Conservation (phyloP, 2,113 vertebrate species). For the Passer domesticus region DNA sequence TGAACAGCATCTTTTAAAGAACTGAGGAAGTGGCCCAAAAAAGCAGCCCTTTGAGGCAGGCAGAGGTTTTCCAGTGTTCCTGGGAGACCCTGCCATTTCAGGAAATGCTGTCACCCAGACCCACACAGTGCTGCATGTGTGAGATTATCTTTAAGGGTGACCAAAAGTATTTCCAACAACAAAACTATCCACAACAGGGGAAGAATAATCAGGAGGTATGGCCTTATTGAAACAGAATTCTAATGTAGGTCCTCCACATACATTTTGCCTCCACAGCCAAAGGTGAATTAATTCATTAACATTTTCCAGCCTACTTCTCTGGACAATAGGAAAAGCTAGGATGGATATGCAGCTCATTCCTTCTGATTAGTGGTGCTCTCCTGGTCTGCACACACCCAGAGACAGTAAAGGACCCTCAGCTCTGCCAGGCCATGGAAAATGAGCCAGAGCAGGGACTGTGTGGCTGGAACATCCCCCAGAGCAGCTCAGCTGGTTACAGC, state of each 20-base stretch:
- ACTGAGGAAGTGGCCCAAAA: neutral
- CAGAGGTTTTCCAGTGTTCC: neutral
- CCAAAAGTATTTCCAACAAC: neutral
- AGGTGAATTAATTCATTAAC: neutral
- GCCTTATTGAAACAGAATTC: neutral
- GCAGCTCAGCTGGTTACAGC: neutral
- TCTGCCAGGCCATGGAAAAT: neutral
- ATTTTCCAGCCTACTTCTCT: neutral
- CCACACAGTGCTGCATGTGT: neutral
- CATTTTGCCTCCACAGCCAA: neutral
- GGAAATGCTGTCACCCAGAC: neutral
- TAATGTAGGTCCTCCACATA: neutral
- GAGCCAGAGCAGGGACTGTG: fast-evolving
- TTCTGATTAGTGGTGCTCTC: neutral
- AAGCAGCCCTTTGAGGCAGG: neutral
- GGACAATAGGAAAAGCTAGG: neutral
- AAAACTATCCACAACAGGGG: neutral
- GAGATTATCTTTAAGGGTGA: neutral
- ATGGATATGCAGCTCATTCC: neutral
- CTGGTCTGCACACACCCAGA: neutral
- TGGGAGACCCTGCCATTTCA: neutral
- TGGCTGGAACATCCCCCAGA: neutral
- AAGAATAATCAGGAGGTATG: neutral
- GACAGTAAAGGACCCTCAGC: neutral
- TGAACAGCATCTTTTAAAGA: neutral